A percentile compares a stretch with the other conserved stretches of the same genome.
Conservation (phyloP, 2,797 vertebrate genomes). For the Lacerta agilis region DNA sequence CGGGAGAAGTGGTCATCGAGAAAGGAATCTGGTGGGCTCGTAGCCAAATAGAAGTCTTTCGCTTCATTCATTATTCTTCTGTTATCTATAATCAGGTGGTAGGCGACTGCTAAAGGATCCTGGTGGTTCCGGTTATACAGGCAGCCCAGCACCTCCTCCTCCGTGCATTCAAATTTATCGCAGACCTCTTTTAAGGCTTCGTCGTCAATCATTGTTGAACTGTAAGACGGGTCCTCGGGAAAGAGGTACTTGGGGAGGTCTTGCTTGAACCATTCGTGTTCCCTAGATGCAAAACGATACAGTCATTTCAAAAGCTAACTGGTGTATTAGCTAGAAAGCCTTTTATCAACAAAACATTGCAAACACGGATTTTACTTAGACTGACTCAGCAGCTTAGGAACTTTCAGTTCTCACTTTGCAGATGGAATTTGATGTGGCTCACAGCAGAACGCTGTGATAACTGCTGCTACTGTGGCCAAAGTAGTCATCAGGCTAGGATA, state of each 20-base stretch:
- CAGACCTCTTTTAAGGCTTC: conserved; percentile 98
- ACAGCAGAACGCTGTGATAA: neutral
- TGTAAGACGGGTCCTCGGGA: conserved; percentile 96
- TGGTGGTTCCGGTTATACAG: conserved; percentile 95
- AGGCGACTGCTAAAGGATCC: conserved; percentile 94
- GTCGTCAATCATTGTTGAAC: conserved; percentile 97
- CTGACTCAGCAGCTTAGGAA: neutral
- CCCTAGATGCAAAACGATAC: conserved; percentile 75
- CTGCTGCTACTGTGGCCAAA: neutral
- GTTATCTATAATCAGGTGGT: conserved; percentile 99
- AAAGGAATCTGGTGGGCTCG: conserved; percentile 94
- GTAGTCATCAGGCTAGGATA: neutral
- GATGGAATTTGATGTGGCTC: neutral
- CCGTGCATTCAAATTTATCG: conserved; percentile 96
- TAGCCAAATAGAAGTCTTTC: conserved; percentile 98
- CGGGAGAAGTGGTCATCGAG: conserved; percentile 92
- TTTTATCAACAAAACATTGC: neutral
- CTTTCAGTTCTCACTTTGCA: neutral
- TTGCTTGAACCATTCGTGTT: conserved; percentile 98
- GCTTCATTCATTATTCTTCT: conserved; percentile 98
- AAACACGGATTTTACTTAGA: neutral
- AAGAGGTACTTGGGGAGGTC: conserved; percentile 97
- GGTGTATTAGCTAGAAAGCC: neutral
- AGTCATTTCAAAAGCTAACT: conserved; percentile 12
- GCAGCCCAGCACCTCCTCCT: conserved; percentile 95